A percentile compares a stretch with the other conserved stretches of the same genome.
Evolutionary conservation across 2,888 invertebrate genomes (phyloP).

Genomic region (Elegia similella): DNA sequence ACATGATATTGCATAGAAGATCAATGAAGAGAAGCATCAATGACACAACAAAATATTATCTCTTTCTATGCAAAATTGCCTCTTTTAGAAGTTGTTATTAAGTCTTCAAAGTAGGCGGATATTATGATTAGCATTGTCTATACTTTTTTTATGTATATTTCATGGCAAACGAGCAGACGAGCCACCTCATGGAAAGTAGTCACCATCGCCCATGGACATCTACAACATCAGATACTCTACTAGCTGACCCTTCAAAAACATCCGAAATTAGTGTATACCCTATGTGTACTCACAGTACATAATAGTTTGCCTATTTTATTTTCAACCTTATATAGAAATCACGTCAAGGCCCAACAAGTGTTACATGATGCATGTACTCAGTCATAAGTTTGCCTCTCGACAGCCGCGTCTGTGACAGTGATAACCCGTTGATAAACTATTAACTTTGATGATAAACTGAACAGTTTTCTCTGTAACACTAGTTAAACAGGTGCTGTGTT

Average conservation of each 20-base stretch:
- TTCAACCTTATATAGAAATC: conserved; percentile 55
- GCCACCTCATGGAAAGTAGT: too few relatives aligned
- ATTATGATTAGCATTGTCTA: too few relatives aligned
- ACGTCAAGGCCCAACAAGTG: conserved; percentile 48
- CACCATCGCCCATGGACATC: too few relatives aligned
- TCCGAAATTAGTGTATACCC: too few relatives aligned
- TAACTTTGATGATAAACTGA: conserved; percentile 26
- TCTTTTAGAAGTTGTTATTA: too few relatives aligned
- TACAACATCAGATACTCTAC: too few relatives aligned
- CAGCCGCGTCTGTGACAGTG: conserved; percentile 35
- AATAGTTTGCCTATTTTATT: conserved; percentile 42
- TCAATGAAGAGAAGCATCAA: background rate
- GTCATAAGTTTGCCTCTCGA: conserved; percentile 40
- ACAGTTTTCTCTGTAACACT: conserved; percentile 29
- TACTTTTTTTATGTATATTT: too few relatives aligned
- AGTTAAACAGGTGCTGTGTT: conserved; percentile 40
- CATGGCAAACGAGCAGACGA: too few relatives aligned
- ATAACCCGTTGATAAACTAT: conserved; percentile 62
- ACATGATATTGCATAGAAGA: background rate
- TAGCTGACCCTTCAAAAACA: too few relatives aligned
- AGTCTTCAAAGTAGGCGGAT: too few relatives aligned
- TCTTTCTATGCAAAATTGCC: background rate
- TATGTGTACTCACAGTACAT: background rate
- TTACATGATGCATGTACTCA: conserved; percentile 35
- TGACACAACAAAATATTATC: background rate